Evolutionary conservation across 2,113 vertebrate genomes (phyloP).

Genomic region (Pagrus major): DNA sequence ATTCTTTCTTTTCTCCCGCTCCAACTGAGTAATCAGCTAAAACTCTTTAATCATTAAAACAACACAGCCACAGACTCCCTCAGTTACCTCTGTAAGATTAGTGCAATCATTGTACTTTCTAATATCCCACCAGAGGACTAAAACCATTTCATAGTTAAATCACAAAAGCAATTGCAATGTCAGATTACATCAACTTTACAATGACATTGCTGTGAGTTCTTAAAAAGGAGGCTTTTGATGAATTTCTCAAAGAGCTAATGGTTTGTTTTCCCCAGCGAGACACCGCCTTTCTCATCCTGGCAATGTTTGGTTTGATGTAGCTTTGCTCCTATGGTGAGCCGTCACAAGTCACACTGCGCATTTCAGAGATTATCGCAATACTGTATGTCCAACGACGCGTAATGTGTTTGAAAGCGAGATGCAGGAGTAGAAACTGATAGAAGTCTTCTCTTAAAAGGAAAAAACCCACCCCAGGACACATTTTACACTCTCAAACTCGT

Average conservation of each 20-base stretch:
- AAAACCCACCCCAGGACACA: slow-evolving; percentile 30
- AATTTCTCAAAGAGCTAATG: slow-evolving; percentile 71
- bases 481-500: slow-evolving; percentile 20
- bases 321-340: slow-evolving; percentile 34
- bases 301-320: slow-evolving; percentile 60
- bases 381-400: slow-evolving; percentile 31
- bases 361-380: slow-evolving; percentile 46
- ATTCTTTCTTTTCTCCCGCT: neutral
- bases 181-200: slow-evolving; percentile 63
- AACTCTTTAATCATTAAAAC: slow-evolving; percentile 60
- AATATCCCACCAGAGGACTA: slow-evolving; percentile 52
- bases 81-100: slow-evolving; percentile 45
- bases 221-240: slow-evolving; percentile 60
- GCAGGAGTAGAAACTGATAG: slow-evolving; percentile 31
- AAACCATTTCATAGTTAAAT: slow-evolving; percentile 63
- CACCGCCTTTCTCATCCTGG: slow-evolving; percentile 15
- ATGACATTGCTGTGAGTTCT: slow-evolving; percentile 57
- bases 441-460: slow-evolving; percentile 56
- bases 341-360: slow-evolving; percentile 36
- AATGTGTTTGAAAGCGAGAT: slow-evolving; percentile 37
- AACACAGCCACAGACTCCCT: slow-evolving; percentile 40
- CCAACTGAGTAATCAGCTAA: slow-evolving; percentile 49
- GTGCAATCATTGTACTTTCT: slow-evolving; percentile 51
- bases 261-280: slow-evolving; percentile 65
- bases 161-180: slow-evolving; percentile 62